Conservation (phyloP, 2,113 vertebrate genomes). For the Atractosteus spatula region DNA sequence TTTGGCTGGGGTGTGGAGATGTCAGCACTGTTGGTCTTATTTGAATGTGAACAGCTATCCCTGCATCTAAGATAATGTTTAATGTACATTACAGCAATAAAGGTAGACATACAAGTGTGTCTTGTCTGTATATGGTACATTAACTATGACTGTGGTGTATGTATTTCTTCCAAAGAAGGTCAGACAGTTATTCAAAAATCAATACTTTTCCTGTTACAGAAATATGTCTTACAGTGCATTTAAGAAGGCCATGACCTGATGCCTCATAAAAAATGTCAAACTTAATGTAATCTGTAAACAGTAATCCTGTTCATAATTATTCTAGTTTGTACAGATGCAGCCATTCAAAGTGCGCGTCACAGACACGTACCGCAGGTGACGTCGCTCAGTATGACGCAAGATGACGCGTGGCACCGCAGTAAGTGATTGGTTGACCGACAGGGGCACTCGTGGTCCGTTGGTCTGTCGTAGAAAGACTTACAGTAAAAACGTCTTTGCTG, state of each 20-base stretch:
- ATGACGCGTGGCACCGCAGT: no score
- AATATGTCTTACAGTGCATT: conserved; percentile 78
- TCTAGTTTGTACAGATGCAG: conserved; percentile 54
- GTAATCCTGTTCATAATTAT: conserved; percentile 34
- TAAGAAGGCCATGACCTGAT: conserved; percentile 75
- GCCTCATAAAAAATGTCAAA: conserved; percentile 74
- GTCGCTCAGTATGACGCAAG: no score
- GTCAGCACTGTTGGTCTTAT: conserved; percentile 37
- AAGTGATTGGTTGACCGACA: no score
- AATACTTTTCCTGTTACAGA: conserved; percentile 79
- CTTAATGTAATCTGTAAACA: conserved; percentile 45
- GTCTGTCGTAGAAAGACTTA: no score
- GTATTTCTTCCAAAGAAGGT: conserved; percentile 82
- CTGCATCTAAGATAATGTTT: conserved; percentile 71
- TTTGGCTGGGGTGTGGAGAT: no score
- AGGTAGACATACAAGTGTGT: conserved; percentile 60
- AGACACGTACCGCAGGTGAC: no score
- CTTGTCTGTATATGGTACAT: conserved; percentile 67
- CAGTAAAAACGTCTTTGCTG: no score
- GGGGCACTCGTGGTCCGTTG: no score
- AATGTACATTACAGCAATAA: conserved; percentile 77
- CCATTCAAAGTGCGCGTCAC: no score
- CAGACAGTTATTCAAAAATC: conserved; percentile 92
- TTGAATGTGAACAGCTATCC: conserved; percentile 67
- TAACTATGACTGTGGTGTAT: conserved; percentile 83